Base-by-base conservation (phyloP, 2,797 vertebrate species). In the Acomys russatus region DNA sequence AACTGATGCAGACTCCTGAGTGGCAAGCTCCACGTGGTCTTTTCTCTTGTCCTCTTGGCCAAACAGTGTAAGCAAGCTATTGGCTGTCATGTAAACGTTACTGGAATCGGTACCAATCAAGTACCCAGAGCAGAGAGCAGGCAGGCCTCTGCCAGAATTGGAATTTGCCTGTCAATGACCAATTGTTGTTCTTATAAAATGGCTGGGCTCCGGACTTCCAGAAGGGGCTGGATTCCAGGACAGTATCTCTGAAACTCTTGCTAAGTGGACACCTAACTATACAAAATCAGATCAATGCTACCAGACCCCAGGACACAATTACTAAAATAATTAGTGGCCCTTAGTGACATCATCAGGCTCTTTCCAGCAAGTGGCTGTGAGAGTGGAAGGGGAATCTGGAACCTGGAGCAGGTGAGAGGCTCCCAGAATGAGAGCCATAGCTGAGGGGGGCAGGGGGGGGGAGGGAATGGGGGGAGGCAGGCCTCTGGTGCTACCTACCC, bases 11-110 rank as follows among this genome's bases (percentile, higher is more conserved):
- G 1, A 1, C 20, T 88, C 3, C 15, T 3, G 23, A 1, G 3
- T 4, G 7, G 7, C 30, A 5, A 6, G 23, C 30, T 77, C 30
- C 2, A 2, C 25, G 0, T 0, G 1, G 28, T 33, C 3, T 6
- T 74, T 59, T 33, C n/a, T 28, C 15, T 88, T 44, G 9, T 1
- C 12, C 25, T 68, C 30, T 23, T 4, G 28, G 64, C 77, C 4
- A 35, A 82, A 44, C 25, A 33, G 5, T 3, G 11, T 30, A 35
- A 6, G 44, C 44, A 44, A 6, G 35, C n/a, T 51, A n/a, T 33
- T 61, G 9, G 74, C 86, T 78, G 14, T 77, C 84, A 23, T 70
- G 49, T 23, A n/a, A 38, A 87, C 20, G 7, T 38, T 88, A 73
- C 5, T 7, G 35, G 70, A 77, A 35, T 33, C 61, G 10, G n/a